Evolutionary conservation across 2,797 vertebrate species (phyloP), one percentile per base, ranked within the genome.

Genomic region (Falco biarmicus): DNA sequence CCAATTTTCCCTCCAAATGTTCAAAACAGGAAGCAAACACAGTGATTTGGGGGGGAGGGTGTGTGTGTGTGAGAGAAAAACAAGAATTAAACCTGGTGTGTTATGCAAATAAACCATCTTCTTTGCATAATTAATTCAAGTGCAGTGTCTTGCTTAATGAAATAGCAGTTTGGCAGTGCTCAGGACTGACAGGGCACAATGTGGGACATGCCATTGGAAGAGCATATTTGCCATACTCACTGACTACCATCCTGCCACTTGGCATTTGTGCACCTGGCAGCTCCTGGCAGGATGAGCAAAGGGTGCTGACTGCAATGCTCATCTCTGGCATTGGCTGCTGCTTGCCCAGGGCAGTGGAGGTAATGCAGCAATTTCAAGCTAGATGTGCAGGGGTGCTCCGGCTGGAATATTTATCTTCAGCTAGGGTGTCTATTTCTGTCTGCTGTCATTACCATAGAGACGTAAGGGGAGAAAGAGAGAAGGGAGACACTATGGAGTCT

Each of bases 281-380:
- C 32, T 69, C 45, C 41, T 2, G 0, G 15, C 0, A 1, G 51
- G 29, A 68, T 47, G 31, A 34, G 13, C 12, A 76, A 57, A 51
- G 12, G 20, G 10, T 66, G 15, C 12, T 48, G 53, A 59, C 4
- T 54, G 41, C 90, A 29, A 64, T 63, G 34, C 24, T 81, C 0
- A 6, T 66, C 43, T 68, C 41, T 88, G 45, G 7, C 8, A 1
- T 26, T 34, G 51, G 11, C 41, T 0, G 1, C n/a, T 85, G 43
- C 15, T 60, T 81, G 19, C 22, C 34, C 13, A 34, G 16, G 10
- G 3, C 19, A 65, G 9, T 31, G 24, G 63, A 76, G 22, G 28
- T 10, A 71, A 75, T 13, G 11, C 22, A 77, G 10, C 22, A 50
- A 4, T 83, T 86, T 80, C 61, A 70, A 39, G 18, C 48, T 41